Evolutionary conservation across 2,888 invertebrate species (phyloP), one percentile per base, ranked within the genome.

Genomic region (Noctua comes): DNA sequence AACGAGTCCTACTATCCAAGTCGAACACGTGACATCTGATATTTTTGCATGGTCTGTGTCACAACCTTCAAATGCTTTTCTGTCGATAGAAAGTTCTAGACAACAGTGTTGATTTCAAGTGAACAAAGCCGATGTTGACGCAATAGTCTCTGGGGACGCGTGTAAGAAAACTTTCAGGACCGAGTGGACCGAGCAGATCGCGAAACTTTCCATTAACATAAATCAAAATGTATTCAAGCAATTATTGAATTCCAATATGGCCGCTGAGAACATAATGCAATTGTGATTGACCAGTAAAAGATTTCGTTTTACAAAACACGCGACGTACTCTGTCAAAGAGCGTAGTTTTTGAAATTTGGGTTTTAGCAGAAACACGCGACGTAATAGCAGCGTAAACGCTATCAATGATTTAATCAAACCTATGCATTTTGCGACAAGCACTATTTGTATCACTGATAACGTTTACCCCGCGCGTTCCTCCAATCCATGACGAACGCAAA

Each of bases 111-210:
- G 87, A 88, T 91, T 92, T 91, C 84, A 83, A 81, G 54, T 74
- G 86, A 91, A 93, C 91, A 93, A 91, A 83, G 85, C 83, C 71
- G 21, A 71, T 79, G 85, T 88, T 91, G 91, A 91, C 92, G 92
- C 91, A 92, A 90, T 86, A 79, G 75, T 85, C 80, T 77, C 69
- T 72, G 62, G 79, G 78, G 81, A 87, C 90, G 80, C 88, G 88
- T 91, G 89, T 90, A 88, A 81, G 84, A 73, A 88, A 90, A 90
- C 85, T 89, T 90, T 89, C 80, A 86, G 79, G 80, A 82, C 66
- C 77, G 18, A 75, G 51, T 54, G 27, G 40, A 82, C 65, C 77
- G n/a, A 75, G 57, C 51, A 36, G 13, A 73, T 73, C 57, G 46
- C n/a, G 80, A 82, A 86, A 80, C 24, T 82, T 86, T 86, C 87